A percentile compares a stretch with the other conserved stretches of the same genome.
phyloP scores from a whole-genome alignment of 2,113 vertebrate genomes.

The Campylorhamphus procurvoides region DNA sequence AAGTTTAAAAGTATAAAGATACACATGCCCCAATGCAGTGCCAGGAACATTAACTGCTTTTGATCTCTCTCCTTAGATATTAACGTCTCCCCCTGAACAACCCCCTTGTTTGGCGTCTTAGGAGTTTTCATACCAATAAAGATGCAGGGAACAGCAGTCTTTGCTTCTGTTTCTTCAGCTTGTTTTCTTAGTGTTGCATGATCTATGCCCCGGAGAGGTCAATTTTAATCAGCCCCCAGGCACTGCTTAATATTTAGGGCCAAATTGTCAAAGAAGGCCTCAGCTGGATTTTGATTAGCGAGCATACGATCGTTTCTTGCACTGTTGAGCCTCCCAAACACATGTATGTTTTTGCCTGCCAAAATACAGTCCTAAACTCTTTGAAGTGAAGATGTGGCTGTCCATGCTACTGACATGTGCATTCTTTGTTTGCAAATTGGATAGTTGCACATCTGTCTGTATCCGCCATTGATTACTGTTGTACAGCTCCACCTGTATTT shows the following conservation, averaged over 20 bases:
- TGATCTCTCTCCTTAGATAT: conserved; percentile 82
- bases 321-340: conserved; percentile 48
- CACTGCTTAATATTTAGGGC: conserved; percentile 57
- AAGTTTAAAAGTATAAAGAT: conserved; percentile 78
- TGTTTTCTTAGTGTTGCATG: conserved; percentile 74
- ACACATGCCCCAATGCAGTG: conserved; percentile 64
- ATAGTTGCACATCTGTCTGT: conserved; percentile 39
- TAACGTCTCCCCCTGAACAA: conserved; percentile 67
- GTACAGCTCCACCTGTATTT: conserved; percentile 42
- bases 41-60: conserved; percentile 78
- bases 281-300: conserved; percentile 52
- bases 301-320: neutral
- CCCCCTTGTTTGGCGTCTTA: conserved; percentile 62
- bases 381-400: conserved; percentile 47
- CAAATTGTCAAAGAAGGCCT: conserved; percentile 54
- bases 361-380: conserved; percentile 40
- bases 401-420: conserved; percentile 35
- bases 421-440: conserved; percentile 24
- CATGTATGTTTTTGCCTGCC: conserved; percentile 58
- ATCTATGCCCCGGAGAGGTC: conserved; percentile 68
- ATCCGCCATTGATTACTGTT: neutral
- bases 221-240: conserved; percentile 76
- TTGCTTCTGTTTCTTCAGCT: conserved; percentile 66
- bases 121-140: conserved; percentile 78
- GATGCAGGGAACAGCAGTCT: conserved; percentile 67